Base-by-base conservation (phyloP, 2,888 invertebrate species). In the Macroteleia sp. region DNA sequence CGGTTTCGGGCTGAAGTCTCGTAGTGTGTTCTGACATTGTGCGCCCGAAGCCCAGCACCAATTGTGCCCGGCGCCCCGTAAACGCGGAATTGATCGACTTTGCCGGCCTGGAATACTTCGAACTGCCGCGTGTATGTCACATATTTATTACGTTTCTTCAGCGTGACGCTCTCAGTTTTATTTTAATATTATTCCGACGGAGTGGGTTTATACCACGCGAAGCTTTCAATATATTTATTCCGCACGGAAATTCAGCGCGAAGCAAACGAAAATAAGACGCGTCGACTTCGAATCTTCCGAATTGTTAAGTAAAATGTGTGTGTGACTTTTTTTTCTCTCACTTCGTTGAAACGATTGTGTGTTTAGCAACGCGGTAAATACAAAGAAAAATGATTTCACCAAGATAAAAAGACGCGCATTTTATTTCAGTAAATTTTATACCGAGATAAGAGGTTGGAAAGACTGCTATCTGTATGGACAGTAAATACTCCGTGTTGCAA, bases 1-100 rank as follows among this genome's bases (percentile, higher is more conserved):
- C 73, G 78, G 74, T 78, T 74, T 73, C 52, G 57, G 71, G 52
- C 62, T 57, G 28, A 64, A 77, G 64, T 77, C 73, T 73, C 64
- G 52, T 56, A 73, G 69, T 46, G 67, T 62, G 69, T 73, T 77
- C 73, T 69, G 73, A 77, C 71, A 62, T 44, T 50, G 25, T 57
- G 25, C 66, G 19, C 73, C 64, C 42, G 36, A 77, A 57, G 57
- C 34, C 41, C 19, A n/a, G n/a, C n/a, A n/a, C 64, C 66, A 42
- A 67, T 77, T 66, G 67, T 77, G 54, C 62, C 34, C 57, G 66
- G 42, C 52, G 25, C 52, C 54, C 69, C 62, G 50, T 76, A 70
- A 70, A 70, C 70, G 57, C 62, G 25, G 44, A 64, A 77, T 77
- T 77, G 71, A 77, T 73, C 73, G 67, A 62, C 61, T 73, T 61